Evolutionary conservation across 2,113 vertebrate genomes (phyloP), one percentile per base, ranked within the genome.

Genomic region (Cercopithecus mona): DNA sequence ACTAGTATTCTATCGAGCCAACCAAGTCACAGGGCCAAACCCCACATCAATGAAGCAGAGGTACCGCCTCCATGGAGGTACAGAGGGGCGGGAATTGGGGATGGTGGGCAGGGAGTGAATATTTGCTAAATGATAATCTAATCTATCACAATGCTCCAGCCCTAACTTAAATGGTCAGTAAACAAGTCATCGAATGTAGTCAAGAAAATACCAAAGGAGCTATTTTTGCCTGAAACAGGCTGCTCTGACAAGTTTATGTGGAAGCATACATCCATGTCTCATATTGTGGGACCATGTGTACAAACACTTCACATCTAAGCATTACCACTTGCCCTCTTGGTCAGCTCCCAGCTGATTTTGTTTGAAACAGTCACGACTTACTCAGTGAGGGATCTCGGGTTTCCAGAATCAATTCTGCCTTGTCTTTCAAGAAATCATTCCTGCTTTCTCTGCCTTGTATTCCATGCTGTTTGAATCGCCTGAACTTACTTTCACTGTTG

Each of bases 291-390:
- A 50, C 35, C 66, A 45, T 9, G 35, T 93, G 45, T 81, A 94
- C 50, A 92, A 87, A 92, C 48, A 93, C 27, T 89, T 91, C 83
- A 96, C 83, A 88, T 94, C 87, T 92, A 96, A 98, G 92, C 57
- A 14, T 66, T 79, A 32, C 17, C 23, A 2, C 20, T 70, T 87
- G 18, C 64, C 61, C 95, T 93, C 68, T 94, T 90, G 70, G 73
- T 93, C 73, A 93, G 75, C 11, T 80, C 70, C 40, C 64, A 82
- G 79, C 50, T 92, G 70, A 94, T 91, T 52, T 88, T 52, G n/a
- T 93, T 78, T 76, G 70, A 92, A 92, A 95, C 6, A 59, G 20
- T 61, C n/a, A 61, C 8, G 18, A 81, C 66, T 95, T 68, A 18
- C 48, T 64, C 87, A 52, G 11, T 57, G 59, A 97, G 59, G 14